Conservation (phyloP, 2,113 vertebrate species). For the Ceyx melanurus region DNA sequence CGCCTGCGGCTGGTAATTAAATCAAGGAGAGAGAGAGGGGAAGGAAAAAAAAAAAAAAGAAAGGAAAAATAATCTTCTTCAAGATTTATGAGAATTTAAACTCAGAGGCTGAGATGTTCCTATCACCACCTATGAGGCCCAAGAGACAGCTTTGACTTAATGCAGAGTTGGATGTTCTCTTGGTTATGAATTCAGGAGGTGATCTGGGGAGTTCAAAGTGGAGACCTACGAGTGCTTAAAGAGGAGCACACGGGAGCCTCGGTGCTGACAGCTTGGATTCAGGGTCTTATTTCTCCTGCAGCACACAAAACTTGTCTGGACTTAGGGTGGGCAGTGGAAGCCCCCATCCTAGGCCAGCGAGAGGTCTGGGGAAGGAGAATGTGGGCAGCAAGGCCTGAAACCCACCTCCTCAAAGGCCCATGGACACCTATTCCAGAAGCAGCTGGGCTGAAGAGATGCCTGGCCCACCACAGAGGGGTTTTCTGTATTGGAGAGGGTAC, state of each 20-base stretch:
- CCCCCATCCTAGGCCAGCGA: accelerated
- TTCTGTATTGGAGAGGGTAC: not conserved
- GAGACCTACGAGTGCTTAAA: not conserved
- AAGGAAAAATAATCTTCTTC: not conserved
- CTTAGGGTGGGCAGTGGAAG: not conserved
- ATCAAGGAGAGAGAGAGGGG: not conserved
- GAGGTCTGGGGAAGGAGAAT: not conserved
- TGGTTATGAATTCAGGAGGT: not conserved
- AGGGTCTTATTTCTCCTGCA: not conserved
- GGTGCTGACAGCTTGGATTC: not conserved
- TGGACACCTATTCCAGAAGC: accelerated
- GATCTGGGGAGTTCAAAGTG: not conserved
- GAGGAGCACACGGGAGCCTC: not conserved
- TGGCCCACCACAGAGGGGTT: not conserved
- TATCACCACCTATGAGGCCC: slow-evolving; percentile 27
- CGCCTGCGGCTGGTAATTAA: slow-evolving; percentile 13
- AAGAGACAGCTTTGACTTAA: slow-evolving; percentile 33
- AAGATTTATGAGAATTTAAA: slow-evolving; percentile 48
- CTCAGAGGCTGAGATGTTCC: not conserved
- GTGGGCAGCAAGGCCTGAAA: not conserved
- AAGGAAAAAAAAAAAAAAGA: not conserved
- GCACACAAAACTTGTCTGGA: not conserved
- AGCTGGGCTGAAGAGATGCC: not conserved
- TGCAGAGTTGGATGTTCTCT: not conserved
- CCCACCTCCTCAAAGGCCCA: not conserved